Conservation (phyloP, 1,140 invertebrate genomes). For the Anagrus nilaparvatae region DNA sequence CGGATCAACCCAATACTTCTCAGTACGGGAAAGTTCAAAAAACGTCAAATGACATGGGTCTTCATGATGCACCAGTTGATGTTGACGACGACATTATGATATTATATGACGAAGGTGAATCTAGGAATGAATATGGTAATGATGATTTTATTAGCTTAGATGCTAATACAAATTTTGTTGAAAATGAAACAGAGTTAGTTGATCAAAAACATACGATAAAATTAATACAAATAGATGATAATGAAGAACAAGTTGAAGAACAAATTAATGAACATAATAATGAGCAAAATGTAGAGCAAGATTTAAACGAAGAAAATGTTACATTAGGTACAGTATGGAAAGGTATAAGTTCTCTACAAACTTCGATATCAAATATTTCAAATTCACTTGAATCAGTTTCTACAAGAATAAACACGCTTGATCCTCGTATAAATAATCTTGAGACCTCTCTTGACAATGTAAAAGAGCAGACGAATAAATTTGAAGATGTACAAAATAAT, state of each 20-base stretch:
- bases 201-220: no score
- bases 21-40: slow-evolving; percentile 1
- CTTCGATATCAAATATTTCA: slow-evolving; percentile 9
- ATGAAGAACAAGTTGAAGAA: no score
- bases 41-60: neutral
- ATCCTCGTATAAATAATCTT: slow-evolving; percentile 11
- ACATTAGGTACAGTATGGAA: slow-evolving; percentile 12
- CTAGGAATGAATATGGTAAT: no score
- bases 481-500: slow-evolving; percentile 10
- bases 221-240: no score
- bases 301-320: neutral
- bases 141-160: no score
- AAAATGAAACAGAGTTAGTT: no score
- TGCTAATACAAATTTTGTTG: no score
- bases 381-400: slow-evolving; percentile 6
- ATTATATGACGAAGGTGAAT: no score
- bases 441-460: slow-evolving; percentile 4
- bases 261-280: no score
- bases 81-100: neutral
- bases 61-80: neutral
- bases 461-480: slow-evolving; percentile 1
- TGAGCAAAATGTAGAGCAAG: neutral
- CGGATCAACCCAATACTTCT: neutral
- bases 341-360: slow-evolving; percentile 8
- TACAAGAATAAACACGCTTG: slow-evolving; percentile 6